Percentiles rank a stretch among this genome's conserved stretches.
Evolutionary conservation across 2,113 vertebrate species (phyloP).

Genomic region (Tor tambroides): DNA sequence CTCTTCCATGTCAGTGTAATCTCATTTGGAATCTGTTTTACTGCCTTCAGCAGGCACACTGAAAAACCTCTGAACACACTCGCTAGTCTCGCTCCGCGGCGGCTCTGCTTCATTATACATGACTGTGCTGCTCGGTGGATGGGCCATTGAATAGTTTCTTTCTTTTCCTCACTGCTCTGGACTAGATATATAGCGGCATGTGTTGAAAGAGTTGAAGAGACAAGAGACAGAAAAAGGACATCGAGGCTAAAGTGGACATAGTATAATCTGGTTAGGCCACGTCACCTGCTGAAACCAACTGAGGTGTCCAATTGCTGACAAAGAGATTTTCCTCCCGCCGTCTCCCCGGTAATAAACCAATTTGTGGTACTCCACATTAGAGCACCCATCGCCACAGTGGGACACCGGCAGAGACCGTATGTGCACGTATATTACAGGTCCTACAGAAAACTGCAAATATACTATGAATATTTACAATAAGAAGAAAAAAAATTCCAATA

Average conservation of each 20-base stretch:
- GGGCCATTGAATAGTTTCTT: slow-evolving; percentile 19
- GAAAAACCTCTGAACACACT: slow-evolving; percentile 15
- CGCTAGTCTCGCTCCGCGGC: neutral
- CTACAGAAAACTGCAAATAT: neutral
- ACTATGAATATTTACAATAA: neutral
- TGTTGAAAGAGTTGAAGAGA: neutral
- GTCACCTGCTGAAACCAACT: slow-evolving; percentile 31
- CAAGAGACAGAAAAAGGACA: neutral
- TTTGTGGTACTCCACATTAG: slow-evolving; percentile 8
- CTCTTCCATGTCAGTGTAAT: slow-evolving; percentile 36
- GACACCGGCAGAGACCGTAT: neutral
- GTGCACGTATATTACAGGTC: neutral
- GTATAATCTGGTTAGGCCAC: slow-evolving; percentile 40
- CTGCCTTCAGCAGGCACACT: slow-evolving; percentile 35
- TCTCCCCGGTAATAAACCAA: slow-evolving; percentile 12
- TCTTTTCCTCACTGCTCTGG: neutral
- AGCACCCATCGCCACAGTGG: neutral
- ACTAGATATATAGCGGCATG: neutral
- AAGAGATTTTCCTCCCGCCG: slow-evolving; percentile 36
- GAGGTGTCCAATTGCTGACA: slow-evolving; percentile 45
- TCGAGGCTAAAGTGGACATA: slow-evolving; percentile 38
- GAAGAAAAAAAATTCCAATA: neutral
- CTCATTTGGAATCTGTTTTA: slow-evolving; percentile 36
- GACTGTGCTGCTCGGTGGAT: slow-evolving; percentile 2
- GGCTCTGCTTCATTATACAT: slow-evolving; percentile 8